Evolutionary conservation across 2,113 vertebrate species (phyloP).

Genomic region (Macaca fascicularis): T2T-MFA8v1.1 NC_088378.1:150628001-150628500

Average conservation of each 20-base stretch:
- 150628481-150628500: too few species aligned
- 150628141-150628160: neutral
- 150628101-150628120: neutral
- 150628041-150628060: neutral
- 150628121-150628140: neutral
- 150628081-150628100: neutral
- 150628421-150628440: too few species aligned
- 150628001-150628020: neutral
- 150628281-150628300: neutral
- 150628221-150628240: neutral
- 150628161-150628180: neutral
- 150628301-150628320: neutral
- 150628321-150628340: neutral
- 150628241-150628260: neutral
- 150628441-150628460: too few species aligned
- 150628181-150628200: neutral
- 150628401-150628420: too few species aligned
- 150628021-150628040: neutral
- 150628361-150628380: neutral
- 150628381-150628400: neutral
- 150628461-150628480: too few species aligned
- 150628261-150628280: neutral
- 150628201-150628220: neutral
- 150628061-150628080: neutral
- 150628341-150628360: neutral